phyloP scores from a whole-genome alignment of 1,140 invertebrate species.

The Forficula auricularia region DNA sequence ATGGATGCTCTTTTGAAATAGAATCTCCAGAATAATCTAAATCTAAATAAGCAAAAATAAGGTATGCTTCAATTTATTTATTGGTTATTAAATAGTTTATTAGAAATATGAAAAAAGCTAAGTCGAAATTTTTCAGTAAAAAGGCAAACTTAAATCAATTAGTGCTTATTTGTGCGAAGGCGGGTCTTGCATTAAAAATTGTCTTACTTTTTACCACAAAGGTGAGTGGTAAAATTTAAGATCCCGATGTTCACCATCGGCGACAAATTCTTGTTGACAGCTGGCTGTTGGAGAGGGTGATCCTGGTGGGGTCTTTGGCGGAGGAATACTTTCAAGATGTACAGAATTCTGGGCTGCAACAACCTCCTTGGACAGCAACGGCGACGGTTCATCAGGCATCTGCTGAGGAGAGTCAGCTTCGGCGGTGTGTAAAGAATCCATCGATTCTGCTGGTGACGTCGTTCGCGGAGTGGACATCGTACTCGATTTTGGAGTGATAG shows the following conservation, averaged over 20 bases:
- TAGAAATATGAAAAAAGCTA: too few relatives aligned
- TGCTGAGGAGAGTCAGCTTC: constrained; percentile 18
- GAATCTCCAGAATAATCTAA: too few relatives aligned
- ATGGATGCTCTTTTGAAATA: too few relatives aligned
- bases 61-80: too few relatives aligned
- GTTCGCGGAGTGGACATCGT: constrained; percentile 23
- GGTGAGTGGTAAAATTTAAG: constrained; percentile 30
- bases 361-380: constrained; percentile 11
- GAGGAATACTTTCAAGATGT: constrained; percentile 1
- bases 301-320: constrained; percentile 2
- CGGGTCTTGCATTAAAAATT: too few relatives aligned
- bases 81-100: too few relatives aligned
- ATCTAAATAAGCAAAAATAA: too few relatives aligned
- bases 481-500: too few relatives aligned
- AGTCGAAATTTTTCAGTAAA: too few relatives aligned
- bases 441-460: constrained; percentile 20
- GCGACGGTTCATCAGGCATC: constrained; percentile 10
- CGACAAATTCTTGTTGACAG: constrained; percentile 22
- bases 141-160: too few relatives aligned
- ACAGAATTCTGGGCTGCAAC: neutral
- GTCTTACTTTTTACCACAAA: constrained; percentile 23
- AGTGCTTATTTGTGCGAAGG: too few relatives aligned
- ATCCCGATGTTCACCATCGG: constrained; percentile 22
- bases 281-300: constrained; percentile 20
- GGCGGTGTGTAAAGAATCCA: constrained; percentile 22